Base-by-base conservation (phyloP, 2,888 invertebrate species). In the Blomia tropicalis region DNA sequence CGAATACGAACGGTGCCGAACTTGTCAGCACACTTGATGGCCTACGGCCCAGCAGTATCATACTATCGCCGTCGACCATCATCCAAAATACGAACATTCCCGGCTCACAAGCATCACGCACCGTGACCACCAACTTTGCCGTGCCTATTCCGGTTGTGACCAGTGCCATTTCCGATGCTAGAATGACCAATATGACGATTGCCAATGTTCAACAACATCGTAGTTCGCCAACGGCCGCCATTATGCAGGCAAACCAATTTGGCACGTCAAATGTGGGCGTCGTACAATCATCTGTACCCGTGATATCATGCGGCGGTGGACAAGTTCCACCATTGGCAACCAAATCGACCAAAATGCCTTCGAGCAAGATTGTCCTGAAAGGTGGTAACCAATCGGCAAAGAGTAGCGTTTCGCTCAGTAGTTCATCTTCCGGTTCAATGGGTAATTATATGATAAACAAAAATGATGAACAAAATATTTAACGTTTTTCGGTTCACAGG, bases 141-240 rank as follows among this genome's bases (percentile, higher is more conserved):
- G 62, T 62, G 2, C 62, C 62, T 25, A 58, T 62, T 2, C 43
- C 58, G 1, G 62, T 62, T 17, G 62, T 58, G 17, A 62, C 62
- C 2, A 58, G 43, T 43, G 43, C 43, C 30, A 43, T 58, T n/a
- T 31, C 31, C 30, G 43, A 58, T 22, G 51, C 7, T 41, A n/a
- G 14, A 41, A 14, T 41, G 41, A n/a, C 41, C n/a, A n/a, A 14
- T 41, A n/a, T n/a, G 14, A n/a, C 14, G 41, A n/a, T 14, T 41
- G 41, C 41, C n/a, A n/a, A n/a, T 41, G 41, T n/a, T 41, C 14
- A n/a, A 17, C 14, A n/a, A 41, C 14, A 17, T 14, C 41, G 14
- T 41, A 14, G 41, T 14, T 41, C 41, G 41, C 41, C 14, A 41
- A 14, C 14, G 14, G 14, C n/a, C 41, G n/a, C 41, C 41, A 41